These are phyloP conservation scores for Ptychobarbus kaznakovi DNA, from an alignment of 2,797 vertebrate species.

Conservation along the genomic window DNA sequence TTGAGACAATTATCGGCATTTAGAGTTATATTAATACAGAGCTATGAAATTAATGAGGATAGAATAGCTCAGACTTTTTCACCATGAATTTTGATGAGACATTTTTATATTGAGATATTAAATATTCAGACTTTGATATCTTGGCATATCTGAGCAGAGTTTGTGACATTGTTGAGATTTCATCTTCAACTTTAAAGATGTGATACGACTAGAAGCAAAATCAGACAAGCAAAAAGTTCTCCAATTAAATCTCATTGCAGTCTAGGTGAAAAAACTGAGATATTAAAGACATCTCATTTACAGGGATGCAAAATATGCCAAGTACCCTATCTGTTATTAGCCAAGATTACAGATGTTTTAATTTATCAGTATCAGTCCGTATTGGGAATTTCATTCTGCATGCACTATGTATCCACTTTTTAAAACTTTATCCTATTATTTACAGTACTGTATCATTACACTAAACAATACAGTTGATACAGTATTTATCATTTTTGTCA, in stretches of 20 bases:
- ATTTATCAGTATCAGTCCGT: background rate
- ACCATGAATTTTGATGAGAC: background rate
- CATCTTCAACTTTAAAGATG: background rate
- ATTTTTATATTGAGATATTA: slow-evolving; percentile 1
- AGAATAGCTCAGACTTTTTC: background rate
- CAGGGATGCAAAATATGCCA: background rate
- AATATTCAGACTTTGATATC: slow-evolving; percentile 8
- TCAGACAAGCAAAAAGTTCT: background rate
- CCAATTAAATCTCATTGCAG: background rate
- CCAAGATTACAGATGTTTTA: background rate
- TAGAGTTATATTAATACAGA: background rate
- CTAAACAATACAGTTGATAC: background rate
- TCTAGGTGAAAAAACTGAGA: background rate
- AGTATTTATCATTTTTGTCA: background rate
- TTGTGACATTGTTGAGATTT: background rate
- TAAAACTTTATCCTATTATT: background rate
- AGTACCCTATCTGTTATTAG: background rate
- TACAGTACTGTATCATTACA: background rate
- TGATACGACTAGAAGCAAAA: background rate
- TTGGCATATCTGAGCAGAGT: background rate
- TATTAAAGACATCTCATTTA: background rate
- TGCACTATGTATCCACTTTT: background rate
- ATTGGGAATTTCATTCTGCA: background rate
- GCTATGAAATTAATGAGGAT: background rate
- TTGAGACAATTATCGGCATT: background rate